Conservation (phyloP, 2,797 vertebrate genomes). For the Fistularia tabacaria region DNA sequence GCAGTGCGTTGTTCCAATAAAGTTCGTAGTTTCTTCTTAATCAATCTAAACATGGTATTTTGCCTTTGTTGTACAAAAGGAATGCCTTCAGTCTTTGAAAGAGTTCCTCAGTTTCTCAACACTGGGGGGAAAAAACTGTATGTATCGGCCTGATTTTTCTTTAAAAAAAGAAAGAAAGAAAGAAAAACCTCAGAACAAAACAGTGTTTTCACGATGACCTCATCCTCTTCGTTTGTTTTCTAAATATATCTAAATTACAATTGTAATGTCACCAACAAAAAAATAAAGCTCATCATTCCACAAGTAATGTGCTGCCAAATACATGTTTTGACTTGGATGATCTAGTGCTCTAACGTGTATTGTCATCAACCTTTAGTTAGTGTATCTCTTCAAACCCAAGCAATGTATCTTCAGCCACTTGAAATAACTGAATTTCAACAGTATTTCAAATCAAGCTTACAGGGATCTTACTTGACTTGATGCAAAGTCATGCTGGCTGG, state of each 20-base stretch:
- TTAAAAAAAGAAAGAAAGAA: constrained; percentile 14
- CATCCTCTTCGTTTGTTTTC: constrained; percentile 62
- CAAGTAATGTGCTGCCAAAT: constrained; percentile 76
- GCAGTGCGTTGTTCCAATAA: constrained; percentile 80
- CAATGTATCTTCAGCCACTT: constrained; percentile 68
- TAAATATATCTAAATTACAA: constrained; percentile 64
- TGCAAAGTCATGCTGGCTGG: constrained; percentile 78
- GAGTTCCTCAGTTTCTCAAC: constrained; percentile 51
- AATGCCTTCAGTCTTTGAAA: constrained; percentile 65
- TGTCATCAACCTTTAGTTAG: constrained; percentile 70
- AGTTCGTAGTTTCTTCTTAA: constrained; percentile 79
- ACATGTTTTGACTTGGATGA: constrained; percentile 67
- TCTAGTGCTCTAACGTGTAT: constrained; percentile 70
- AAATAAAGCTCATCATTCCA: constrained; percentile 68
- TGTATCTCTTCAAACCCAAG: constrained; percentile 69
- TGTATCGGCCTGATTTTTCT: constrained; percentile 52
- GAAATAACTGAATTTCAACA: constrained; percentile 77
- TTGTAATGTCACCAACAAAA: constrained; percentile 63
- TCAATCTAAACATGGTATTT: constrained; percentile 76
- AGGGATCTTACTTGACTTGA: constrained; percentile 80
- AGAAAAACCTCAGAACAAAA: constrained; percentile 20
- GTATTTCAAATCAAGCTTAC: constrained; percentile 80
- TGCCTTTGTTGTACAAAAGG: constrained; percentile 76
- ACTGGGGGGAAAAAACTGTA: constrained; percentile 55
- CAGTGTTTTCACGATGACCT: constrained; percentile 55